Evolutionary conservation across 1,140 invertebrate genomes (phyloP).

Genomic region (Chironomus striatipennis): DNA sequence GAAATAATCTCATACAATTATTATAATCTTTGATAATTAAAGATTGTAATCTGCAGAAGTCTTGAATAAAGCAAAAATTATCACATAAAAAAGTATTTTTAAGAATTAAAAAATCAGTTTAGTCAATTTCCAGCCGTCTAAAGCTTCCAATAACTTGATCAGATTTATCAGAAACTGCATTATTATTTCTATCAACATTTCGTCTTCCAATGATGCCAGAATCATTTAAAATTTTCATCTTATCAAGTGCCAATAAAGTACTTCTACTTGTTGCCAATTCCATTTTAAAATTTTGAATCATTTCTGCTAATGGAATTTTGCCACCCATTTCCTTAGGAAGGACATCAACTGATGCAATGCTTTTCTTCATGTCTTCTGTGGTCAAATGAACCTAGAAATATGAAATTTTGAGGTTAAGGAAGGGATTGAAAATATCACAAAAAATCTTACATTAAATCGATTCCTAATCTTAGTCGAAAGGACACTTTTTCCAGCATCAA

Average conservation of each 20-base stretch:
- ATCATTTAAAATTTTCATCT: constrained; percentile 54
- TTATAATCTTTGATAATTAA: no score
- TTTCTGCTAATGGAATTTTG: constrained; percentile 57
- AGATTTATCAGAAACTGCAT: constrained; percentile 31
- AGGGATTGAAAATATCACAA: not conserved
- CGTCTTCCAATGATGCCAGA: constrained; percentile 47
- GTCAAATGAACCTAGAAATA: not conserved
- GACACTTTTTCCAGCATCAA: constrained; percentile 58
- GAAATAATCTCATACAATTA: no score
- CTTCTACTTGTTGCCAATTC: constrained; percentile 52
- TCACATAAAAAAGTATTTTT: no score
- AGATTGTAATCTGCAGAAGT: no score
- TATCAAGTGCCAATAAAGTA: constrained; percentile 53
- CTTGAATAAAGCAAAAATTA: no score
- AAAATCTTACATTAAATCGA: constrained; percentile 47
- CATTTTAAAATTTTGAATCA: constrained; percentile 63
- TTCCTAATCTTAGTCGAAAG: constrained; percentile 60
- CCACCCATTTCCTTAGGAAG: constrained; percentile 71
- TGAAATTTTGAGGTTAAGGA: not conserved
- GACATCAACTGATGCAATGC: not conserved
- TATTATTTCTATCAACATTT: constrained; percentile 36
- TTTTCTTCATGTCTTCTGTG: not conserved
- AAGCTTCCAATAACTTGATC: constrained; percentile 55
- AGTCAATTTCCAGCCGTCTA: constrained; percentile 63
- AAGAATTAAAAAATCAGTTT: constrained; percentile 25